These are phyloP conservation scores for Macropus fuliginosus DNA, from an alignment of 2,797 vertebrate genomes.

Conservation along the genomic window DNA sequence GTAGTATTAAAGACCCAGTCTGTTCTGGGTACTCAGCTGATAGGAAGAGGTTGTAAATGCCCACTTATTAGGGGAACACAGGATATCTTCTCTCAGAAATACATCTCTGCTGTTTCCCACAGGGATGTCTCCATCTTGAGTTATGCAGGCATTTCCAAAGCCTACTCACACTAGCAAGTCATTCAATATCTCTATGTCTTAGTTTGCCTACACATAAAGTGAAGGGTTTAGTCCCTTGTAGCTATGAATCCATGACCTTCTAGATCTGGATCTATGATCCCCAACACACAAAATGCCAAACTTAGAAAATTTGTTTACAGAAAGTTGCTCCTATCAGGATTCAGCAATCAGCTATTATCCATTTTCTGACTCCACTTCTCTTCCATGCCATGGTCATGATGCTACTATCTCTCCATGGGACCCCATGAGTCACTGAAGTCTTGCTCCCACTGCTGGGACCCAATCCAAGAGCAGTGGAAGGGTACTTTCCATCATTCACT, in stretches of 20 bases:
- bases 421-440: neutral
- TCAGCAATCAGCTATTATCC: too few relatives aligned
- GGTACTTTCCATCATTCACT: neutral
- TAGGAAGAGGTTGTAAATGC: neutral
- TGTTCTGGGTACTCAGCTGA: neutral
- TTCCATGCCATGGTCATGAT: neutral
- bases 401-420: neutral
- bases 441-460: neutral
- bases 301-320: neutral
- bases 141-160: neutral
- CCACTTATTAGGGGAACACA: neutral
- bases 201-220: neutral
- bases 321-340: neutral
- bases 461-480: neutral
- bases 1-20: neutral
- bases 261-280: neutral
- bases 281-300: neutral
- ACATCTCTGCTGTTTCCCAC: neutral
- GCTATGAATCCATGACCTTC: neutral
- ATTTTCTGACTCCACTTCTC: neutral
- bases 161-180: neutral
- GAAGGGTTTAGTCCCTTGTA: neutral
- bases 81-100: neutral
- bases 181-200: neutral
- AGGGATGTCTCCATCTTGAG: neutral